Evolutionary conservation across 2,797 vertebrate species (phyloP).

Genomic region (Sebastes kiyomatsui): DNA sequence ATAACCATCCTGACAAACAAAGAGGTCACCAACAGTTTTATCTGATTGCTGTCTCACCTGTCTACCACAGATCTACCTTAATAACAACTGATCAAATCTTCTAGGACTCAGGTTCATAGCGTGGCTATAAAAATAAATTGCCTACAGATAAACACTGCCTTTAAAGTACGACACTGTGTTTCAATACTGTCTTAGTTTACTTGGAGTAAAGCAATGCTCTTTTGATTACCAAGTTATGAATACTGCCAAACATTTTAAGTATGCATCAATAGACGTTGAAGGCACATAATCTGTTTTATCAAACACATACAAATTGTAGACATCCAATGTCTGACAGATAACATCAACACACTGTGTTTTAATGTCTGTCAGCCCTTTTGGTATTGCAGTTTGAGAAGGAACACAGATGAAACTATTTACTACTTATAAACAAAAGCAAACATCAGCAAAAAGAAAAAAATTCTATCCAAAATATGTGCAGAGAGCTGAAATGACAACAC

Average conservation of each 20-base stretch:
- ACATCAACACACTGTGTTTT: not conserved
- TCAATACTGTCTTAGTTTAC: not conserved
- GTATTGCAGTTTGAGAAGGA: not conserved
- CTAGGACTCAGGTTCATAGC: not conserved
- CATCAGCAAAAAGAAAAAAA: not conserved
- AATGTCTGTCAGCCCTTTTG: not conserved
- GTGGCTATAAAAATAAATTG: not conserved
- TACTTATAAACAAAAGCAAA: slow-evolving; percentile 1
- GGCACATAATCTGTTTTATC: slow-evolving; percentile 7
- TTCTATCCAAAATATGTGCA: not conserved
- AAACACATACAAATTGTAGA: not conserved
- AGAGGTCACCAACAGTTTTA: not conserved
- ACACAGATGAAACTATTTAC: not conserved
- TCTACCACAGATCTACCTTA: not conserved
- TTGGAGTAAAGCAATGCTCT: not conserved
- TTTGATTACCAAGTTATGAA: not conserved
- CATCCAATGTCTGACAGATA: not conserved
- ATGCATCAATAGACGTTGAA: not conserved
- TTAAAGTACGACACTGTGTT: not conserved
- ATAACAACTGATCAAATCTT: not conserved
- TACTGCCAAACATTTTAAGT: not conserved
- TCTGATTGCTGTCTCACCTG: not conserved
- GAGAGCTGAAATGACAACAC: not conserved
- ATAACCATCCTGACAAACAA: not conserved
- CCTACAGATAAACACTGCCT: not conserved